These are phyloP conservation scores for Halichondria panicea DNA, from an alignment of 37 sponge, comb jelly and placozoan genomes.

Conservation along the genomic window DNA sequence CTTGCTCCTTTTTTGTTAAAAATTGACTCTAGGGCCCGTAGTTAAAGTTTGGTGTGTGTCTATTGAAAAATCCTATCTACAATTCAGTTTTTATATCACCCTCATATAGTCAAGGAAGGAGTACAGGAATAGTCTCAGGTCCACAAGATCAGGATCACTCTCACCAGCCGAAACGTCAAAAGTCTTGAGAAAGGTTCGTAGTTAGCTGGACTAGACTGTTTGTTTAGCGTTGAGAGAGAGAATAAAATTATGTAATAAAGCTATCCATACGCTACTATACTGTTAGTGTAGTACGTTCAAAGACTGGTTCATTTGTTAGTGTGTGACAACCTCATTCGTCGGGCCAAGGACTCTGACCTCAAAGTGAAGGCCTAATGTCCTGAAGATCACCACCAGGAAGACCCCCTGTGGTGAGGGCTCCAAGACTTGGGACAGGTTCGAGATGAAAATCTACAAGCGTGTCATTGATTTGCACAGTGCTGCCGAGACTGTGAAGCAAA, in stretches of 20 bases:
- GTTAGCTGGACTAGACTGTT: no score
- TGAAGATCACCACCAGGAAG: constrained; percentile 94
- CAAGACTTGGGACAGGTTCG: constrained; percentile 98
- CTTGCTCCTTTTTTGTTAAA: no score
- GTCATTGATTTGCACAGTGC: constrained; percentile 97
- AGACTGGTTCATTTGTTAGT: constrained; percentile 35
- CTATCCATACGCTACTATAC: not conserved
- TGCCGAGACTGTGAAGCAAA: constrained; percentile 97
- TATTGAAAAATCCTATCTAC: constrained; percentile 24
- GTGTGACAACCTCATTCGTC: constrained; percentile 88
- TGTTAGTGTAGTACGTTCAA: not conserved
- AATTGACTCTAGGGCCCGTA: no score
- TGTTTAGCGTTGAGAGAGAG: no score
- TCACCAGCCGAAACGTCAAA: constrained; percentile 95
- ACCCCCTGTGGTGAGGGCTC: constrained; percentile 99
- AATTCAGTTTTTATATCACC: constrained; percentile 36
- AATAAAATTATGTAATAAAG: no score
- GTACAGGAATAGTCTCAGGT: constrained; percentile 70
- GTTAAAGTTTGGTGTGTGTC: not conserved
- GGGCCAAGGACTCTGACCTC: constrained; percentile 89
- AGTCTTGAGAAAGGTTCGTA: constrained; percentile 93
- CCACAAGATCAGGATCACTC: constrained; percentile 97
- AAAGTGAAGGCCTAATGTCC: constrained; percentile 95
- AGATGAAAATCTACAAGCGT: constrained; percentile 99
- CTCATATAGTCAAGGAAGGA: constrained; percentile 51